Base-by-base conservation (phyloP, 2,113 vertebrate species). In the Bostrychus sinensis region DNA sequence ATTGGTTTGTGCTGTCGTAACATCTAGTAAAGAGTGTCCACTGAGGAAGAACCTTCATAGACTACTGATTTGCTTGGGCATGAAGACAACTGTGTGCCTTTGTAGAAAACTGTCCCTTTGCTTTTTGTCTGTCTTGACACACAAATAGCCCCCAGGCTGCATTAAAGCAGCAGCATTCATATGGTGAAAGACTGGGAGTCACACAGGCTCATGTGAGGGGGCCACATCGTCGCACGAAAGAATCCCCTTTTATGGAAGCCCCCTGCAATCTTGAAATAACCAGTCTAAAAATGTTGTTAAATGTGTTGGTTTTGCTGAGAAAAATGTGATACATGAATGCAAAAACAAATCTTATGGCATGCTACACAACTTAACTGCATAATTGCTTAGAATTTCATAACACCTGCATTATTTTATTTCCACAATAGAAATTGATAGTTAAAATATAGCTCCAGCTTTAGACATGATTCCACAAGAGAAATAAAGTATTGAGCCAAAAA, bases 51-150 rank as follows among this genome's bases (percentile, higher is more conserved):
- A 91, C 92, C 93, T 94, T 90, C 92, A 96, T 94, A 93, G 94
- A 96, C 94, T 93, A 92, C 94, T 92, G 93, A 94, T 95, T 95
- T 93, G 91, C 91, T 94, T 92, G 92, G 91, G 92, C 93, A 96
- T 94, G 87, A 95, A 93, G 94, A 92, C 91, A 92, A 95, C 93
- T 94, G 93, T 94, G 93, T 94, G 89, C 83, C 90, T 92, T 86
- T 88, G 78, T 73, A 62, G 62, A 80, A 72, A 81, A 83, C 80
- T 69, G 37, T 66, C 56, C 78, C 76, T 78, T 84, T 83, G 72
- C 80, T 76, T 85, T 88, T 82, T 89, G 72, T 85, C 59, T 77
- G 62, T 76, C 60, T 84, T 78, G 36, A 68, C 60, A 76, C 84
- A 85, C 77, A 89, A 87, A 88, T 82, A 89, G 79, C 72, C 81